phyloP scores from a whole-genome alignment of 1,140 invertebrate species.

The Trichonephila inaurata region DNA sequence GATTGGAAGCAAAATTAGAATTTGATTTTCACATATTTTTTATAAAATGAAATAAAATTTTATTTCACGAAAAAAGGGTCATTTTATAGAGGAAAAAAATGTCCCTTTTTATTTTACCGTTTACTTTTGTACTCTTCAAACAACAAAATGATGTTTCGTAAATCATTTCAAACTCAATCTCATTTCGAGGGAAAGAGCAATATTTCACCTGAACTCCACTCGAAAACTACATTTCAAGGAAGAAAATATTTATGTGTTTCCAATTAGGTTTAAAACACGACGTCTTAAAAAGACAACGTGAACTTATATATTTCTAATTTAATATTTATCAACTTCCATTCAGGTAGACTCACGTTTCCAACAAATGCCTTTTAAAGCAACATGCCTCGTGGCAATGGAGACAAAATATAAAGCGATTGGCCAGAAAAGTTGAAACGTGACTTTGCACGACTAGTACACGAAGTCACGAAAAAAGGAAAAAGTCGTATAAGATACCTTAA shows the following conservation, averaged over 20 bases:
- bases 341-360: conserved; percentile 6
- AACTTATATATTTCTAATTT: background rate
- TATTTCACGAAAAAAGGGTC: too few species aligned
- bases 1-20: too few species aligned
- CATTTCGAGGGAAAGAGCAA: background rate
- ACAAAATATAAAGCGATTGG: background rate
- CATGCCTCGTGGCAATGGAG: background rate
- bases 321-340: conserved; percentile 46
- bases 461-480: background rate
- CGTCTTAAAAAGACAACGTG: background rate
- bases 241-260: conserved; percentile 2
- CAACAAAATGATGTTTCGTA: background rate
- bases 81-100: too few species aligned
- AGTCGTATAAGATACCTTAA: background rate
- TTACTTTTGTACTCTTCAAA: too few species aligned
- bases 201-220: background rate
- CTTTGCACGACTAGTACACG: background rate
- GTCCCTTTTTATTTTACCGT: too few species aligned
- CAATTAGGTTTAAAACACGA: background rate
- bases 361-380: background rate
- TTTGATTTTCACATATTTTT: too few species aligned
- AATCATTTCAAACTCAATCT: background rate
- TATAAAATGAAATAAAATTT: too few species aligned
- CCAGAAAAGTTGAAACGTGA: background rate
- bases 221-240: background rate